Evolutionary conservation across 2,797 vertebrate species (phyloP), one percentile per base, ranked within the genome.

Genomic region (Euphonia xanthogaster): DNA sequence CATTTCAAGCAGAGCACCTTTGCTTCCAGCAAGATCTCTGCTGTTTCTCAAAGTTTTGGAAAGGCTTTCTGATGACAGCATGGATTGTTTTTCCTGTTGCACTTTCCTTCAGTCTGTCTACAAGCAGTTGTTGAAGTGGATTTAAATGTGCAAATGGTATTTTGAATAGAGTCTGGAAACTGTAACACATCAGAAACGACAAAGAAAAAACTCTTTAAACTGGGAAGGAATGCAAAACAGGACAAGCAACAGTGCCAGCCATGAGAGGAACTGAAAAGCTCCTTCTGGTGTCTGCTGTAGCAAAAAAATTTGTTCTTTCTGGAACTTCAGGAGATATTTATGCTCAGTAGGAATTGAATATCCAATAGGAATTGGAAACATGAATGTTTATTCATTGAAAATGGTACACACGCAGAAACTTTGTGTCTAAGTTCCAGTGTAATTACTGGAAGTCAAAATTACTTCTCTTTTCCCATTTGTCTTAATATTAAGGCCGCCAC

Each of bases 101-200:
- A 72, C 73, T 87, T 77, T 91, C 65, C 58, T 91, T 87, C 77
- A 91, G 66, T 37, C 67, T 96, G 51, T 93, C 90, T 93, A 78
- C 93, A 81, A 87, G 90, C 73, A 95, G 70, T 94, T 87, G 66
- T 67, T 76, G 72, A 92, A 96, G 94, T n/a, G 92, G 88, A 94
- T 95, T 95, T 95, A 95, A 94, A 94, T 57, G 84, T 86, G 73
- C n/a, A 96, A 91, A 79, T 85, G 83, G 35, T 61, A 81, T 96
- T 96, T 94, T 78, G 82, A 89, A 87, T 28, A 37, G 61, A 87
- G 75, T 92, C 94, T 97, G 94, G 95, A 95, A 88, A 95, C 37
- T 90, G 87, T 87, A 94, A 95, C 48, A 87, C 72, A 87, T 74
- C 83, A 93, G 68, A 93, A 94, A 66, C 0, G 13, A 82, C 86